Conservation (phyloP, 2,113 vertebrate species). For the Centropus unirufus region DNA sequence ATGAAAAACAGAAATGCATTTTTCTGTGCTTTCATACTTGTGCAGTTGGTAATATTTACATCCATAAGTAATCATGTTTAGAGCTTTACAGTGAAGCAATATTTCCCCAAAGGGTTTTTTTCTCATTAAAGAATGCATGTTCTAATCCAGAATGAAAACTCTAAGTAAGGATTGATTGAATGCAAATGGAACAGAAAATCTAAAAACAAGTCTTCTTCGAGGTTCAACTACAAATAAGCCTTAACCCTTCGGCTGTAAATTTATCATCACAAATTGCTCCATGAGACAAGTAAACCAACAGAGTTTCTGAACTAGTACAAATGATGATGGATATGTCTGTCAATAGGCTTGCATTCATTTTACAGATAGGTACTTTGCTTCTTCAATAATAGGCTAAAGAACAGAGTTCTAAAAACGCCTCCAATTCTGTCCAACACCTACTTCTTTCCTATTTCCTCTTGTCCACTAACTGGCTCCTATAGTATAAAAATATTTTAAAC, state of each 20-base stretch:
- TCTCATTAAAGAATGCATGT: background rate
- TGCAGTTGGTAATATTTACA: constrained; percentile 19
- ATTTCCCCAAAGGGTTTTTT: constrained; percentile 8
- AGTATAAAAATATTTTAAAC: background rate
- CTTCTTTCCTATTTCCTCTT: background rate
- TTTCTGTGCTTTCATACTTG: background rate
- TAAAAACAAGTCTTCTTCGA: background rate
- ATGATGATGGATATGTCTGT: background rate
- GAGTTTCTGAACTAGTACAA: constrained; percentile 6
- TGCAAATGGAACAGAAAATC: background rate
- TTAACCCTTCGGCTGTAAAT: background rate
- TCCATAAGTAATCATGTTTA: background rate
- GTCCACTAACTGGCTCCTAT: background rate
- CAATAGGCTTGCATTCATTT: background rate
- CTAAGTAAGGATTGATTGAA: constrained; percentile 2
- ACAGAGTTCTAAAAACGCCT: background rate
- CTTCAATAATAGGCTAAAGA: background rate
- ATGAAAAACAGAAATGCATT: background rate
- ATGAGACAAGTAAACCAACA: constrained; percentile 3
- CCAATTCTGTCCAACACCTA: background rate
- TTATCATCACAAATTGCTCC: constrained; percentile 14
- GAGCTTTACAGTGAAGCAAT: background rate
- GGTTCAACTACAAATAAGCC: constrained; percentile 17
- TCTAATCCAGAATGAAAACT: constrained; percentile 1
- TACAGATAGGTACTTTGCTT: background rate